Percentiles rank a stretch among this genome's conserved stretches.
Conservation (phyloP, 1,140 invertebrate species). For the Cataglyphis hispanica region DNA sequence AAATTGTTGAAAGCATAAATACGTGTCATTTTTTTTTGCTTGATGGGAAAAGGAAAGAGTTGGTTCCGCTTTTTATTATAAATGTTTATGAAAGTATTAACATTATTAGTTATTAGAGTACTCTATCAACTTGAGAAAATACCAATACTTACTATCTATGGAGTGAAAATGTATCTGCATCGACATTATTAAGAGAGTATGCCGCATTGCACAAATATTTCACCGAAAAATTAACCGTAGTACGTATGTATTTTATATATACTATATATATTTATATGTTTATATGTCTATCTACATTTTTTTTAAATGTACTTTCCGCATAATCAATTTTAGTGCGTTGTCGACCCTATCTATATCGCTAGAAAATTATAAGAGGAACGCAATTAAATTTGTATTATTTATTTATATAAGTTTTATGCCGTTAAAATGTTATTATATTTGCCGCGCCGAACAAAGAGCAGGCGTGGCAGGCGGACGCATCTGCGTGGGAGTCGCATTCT, state of each 20-base stretch:
- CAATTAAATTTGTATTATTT: constrained; percentile 68
- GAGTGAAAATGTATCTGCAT: constrained; percentile 5
- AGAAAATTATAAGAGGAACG: constrained; percentile 77
- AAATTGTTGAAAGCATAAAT: neutral
- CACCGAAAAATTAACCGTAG: constrained; percentile 67
- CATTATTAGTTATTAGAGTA: constrained; percentile 7
- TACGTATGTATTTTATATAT: constrained; percentile 66
- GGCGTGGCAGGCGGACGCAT: constrained; percentile 73
- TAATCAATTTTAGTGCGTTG: constrained; percentile 67
- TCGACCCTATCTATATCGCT: constrained; percentile 69
- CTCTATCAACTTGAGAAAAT: constrained; percentile 14
- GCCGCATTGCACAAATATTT: constrained; percentile 72
- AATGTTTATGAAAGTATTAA: constrained; percentile 35
- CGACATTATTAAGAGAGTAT: constrained; percentile 17
- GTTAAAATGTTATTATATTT: constrained; percentile 71
- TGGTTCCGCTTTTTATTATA: neutral
- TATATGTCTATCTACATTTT: constrained; percentile 61
- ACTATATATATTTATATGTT: constrained; percentile 60
- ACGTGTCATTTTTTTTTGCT: neutral
- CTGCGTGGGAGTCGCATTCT: constrained; percentile 77
- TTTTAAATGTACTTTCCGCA: constrained; percentile 74
- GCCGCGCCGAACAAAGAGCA: constrained; percentile 71
- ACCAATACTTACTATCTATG: neutral
- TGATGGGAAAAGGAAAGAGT: too few species aligned
- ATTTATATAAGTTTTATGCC: constrained; percentile 63